phyloP scores from a whole-genome alignment of 2,888 invertebrate genomes.

The Erannis defoliaria region DNA sequence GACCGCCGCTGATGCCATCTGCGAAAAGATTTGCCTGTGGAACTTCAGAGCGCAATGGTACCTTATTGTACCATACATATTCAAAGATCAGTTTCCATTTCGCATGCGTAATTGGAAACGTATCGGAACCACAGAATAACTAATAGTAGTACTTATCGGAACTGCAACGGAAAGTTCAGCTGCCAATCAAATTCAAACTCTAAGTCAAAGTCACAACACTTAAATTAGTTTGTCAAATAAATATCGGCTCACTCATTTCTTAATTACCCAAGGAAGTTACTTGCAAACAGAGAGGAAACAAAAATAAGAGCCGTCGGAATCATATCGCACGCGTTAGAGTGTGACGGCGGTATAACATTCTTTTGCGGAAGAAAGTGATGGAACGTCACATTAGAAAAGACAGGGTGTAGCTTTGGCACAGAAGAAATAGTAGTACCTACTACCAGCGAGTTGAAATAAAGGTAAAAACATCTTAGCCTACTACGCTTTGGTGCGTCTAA shows the following conservation, averaged over 20 bases:
- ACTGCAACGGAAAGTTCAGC: slow-evolving; percentile 44
- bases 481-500: too few species aligned
- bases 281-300: slow-evolving; percentile 60
- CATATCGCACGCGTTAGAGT: slow-evolving; percentile 69
- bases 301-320: slow-evolving; percentile 52
- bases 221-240: slow-evolving; percentile 49
- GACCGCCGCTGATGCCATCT: too few species aligned
- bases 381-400: slow-evolving; percentile 62
- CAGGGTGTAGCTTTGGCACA: slow-evolving; percentile 61
- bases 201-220: slow-evolving; percentile 51
- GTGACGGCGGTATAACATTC: slow-evolving; percentile 65
- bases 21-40: too few species aligned
- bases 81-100: slow-evolving; percentile 84
- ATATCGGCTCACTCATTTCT: slow-evolving; percentile 75
- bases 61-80: slow-evolving; percentile 80
- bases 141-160: slow-evolving; percentile 69
- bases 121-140: slow-evolving; percentile 59
- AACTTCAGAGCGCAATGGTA: too few species aligned
- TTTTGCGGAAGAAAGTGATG: slow-evolving; percentile 70
- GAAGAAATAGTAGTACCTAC: too few species aligned
- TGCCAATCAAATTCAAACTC: slow-evolving; percentile 63
- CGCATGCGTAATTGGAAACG: slow-evolving; percentile 81
- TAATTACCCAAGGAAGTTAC: slow-evolving; percentile 77
- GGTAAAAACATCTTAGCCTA: too few species aligned
- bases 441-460: too few species aligned